A percentile compares a stretch with the other conserved stretches of the same genome.
These are phyloP conservation scores for Remorina albescens DNA, from an alignment of 2,797 vertebrate genomes.

Conservation along the genomic window DNA sequence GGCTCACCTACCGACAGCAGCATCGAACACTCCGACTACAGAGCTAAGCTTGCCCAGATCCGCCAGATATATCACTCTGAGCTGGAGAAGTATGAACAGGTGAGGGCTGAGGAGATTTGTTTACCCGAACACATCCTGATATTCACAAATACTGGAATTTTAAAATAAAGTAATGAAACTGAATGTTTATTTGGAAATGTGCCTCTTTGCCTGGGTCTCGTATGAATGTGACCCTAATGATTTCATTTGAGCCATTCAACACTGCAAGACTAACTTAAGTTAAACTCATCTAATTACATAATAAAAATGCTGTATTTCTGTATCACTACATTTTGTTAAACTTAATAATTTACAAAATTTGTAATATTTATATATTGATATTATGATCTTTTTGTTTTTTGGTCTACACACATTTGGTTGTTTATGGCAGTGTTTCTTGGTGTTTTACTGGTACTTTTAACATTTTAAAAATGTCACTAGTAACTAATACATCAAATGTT, in stretches of 20 bases:
- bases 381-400: not conserved
- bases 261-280: not conserved
- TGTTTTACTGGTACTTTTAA: not conserved
- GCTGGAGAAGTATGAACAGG: conserved; percentile 97
- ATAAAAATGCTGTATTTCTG: no score
- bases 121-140: not conserved
- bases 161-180: not conserved
- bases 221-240: not conserved
- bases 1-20: conserved; percentile 94
- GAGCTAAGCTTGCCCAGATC: conserved; percentile 95
- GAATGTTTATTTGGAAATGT: no score
- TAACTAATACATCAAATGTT: not conserved
- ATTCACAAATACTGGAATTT: conserved; percentile 22
- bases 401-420: not conserved
- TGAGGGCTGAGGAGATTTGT: conserved; percentile 42
- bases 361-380: no score
- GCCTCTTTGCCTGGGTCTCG: not conserved
- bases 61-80: conserved; percentile 96
- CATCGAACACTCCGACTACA: conserved; percentile 95
- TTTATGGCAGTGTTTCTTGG: not conserved
- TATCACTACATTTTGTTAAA: no score
- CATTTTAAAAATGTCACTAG: no score
- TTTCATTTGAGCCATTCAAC: not conserved
- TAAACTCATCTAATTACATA: no score
- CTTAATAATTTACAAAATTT: no score